Base-by-base conservation (phyloP, 2,888 invertebrate species). In the Digitonthophagus gazella region DNA sequence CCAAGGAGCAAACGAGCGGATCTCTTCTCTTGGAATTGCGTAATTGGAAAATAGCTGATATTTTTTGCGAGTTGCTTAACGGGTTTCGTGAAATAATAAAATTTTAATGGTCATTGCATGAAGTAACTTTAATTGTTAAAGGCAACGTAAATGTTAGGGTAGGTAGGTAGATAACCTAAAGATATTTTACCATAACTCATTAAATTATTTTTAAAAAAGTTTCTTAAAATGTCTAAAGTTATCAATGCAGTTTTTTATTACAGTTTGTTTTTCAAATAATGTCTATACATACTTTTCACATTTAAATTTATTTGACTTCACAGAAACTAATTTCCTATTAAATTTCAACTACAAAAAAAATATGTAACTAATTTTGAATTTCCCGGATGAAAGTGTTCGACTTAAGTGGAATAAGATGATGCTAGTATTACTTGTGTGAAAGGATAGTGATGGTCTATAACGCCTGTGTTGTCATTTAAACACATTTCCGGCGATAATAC, bases 401-500 rank as follows among this genome's bases (percentile, higher is more conserved):
- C 11, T 44, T 44, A 44, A 44, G 28, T 44, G 28, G 28, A 44
- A 44, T 44, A 44, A 44, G 28, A 44, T 44, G 28, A 44, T 6
- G 6, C 11, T 3, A 44, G 11, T 44, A 44, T 44, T 44, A 44
- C 11, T 2, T 44, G 28, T 44, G 28, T 44, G 28, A 44, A 44
- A 44, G 28, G 28, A 44, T 44, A 2, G 3, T 44, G 28, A 61
- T 61, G 14, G 16, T 61, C 61, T 61, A 20, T 61, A 18, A 19
- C 61, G 61, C n/a, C 61, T 19, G 18, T 8, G 58, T 61, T 44
- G 58, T 67, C 5, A 58, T 44, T 18, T 15, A 58, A 58, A 28
- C 58, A 28, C 18, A 67, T 28, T 67, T 67, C 67, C 67, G 67
- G 67, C 58, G 20, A 58, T 67, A 67, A 67, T 58, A 58, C 67